Conservation (phyloP, 64 coral and sea anemone species). For the Montipora efflorescens region DNA sequence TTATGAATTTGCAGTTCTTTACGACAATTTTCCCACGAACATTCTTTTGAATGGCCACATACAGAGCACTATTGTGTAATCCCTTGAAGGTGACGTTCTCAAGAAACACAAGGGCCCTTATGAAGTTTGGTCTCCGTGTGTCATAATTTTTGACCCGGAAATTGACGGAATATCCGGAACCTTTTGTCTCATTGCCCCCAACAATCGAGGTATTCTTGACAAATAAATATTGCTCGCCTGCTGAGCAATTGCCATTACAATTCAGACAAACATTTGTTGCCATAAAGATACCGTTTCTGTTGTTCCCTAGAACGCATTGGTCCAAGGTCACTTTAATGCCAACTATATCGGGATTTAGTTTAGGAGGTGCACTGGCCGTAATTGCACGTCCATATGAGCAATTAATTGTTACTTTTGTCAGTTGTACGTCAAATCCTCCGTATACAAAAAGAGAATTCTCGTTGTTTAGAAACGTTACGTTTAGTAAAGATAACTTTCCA, state of each 20-base stretch:
- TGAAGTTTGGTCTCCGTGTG: not conserved
- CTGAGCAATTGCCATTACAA: not conserved
- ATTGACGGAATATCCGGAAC: constrained; percentile 1
- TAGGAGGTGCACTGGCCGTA: not conserved
- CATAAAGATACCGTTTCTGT: not conserved
- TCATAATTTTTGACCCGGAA: not conserved
- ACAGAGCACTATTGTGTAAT: not conserved
- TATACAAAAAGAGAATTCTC: constrained; percentile 10
- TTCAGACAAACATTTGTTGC: not conserved
- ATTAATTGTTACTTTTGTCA: constrained; percentile 5
- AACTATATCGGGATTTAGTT: not conserved
- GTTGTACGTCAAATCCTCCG: not conserved
- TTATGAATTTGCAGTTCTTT: constrained; percentile 13
- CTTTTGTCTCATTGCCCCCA: constrained; percentile 9
- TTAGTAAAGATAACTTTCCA: not conserved
- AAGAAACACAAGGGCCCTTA: not conserved
- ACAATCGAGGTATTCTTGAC: not conserved
- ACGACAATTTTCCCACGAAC: not conserved
- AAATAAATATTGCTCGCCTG: not conserved
- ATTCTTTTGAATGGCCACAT: not conserved
- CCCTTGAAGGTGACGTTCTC: constrained; percentile 35
- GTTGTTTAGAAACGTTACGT: not conserved
- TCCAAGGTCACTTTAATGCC: not conserved
- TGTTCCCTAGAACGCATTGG: not conserved
- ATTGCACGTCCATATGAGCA: not conserved